Percentiles rank a stretch among this genome's conserved stretches.
These are phyloP conservation scores for Phocoena phocoena DNA, from an alignment of 2,113 vertebrate species.

Conservation along the genomic window DNA sequence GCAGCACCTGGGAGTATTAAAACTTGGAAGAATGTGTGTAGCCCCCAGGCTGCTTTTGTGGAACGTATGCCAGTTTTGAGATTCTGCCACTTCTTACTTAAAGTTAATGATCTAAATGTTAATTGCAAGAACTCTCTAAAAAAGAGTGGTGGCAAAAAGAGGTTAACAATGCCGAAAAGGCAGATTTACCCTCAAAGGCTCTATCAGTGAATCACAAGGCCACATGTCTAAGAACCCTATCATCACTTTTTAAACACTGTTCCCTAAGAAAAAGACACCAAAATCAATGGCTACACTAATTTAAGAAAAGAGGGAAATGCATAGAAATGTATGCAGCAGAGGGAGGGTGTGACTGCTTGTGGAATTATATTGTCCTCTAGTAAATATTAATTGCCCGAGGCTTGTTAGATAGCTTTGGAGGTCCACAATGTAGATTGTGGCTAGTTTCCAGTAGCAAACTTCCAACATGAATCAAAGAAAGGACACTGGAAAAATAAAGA, in stretches of 20 bases:
- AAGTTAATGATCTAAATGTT: conserved; percentile 51
- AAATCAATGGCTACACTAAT: background rate
- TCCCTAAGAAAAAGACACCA: background rate
- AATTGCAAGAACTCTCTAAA: background rate
- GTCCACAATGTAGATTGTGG: background rate
- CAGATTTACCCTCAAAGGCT: background rate
- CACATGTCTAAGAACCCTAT: background rate
- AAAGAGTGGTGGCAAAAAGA: background rate
- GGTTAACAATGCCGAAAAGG: background rate
- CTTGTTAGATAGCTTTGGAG: background rate
- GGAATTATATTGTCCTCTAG: background rate
- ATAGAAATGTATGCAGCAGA: background rate
- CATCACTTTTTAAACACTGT: background rate
- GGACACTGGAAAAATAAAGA: background rate
- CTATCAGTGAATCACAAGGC: background rate
- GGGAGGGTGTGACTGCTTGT: background rate
- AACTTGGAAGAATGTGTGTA: conserved; percentile 12
- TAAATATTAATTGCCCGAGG: background rate
- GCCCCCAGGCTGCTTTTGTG: conserved; percentile 25
- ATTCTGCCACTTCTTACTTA: conserved; percentile 42
- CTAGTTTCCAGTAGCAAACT: background rate
- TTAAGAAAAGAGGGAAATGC: background rate
- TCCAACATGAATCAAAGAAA: background rate
- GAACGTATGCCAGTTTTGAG: conserved; percentile 34
- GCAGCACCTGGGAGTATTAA: conserved; percentile 35